Conservation (phyloP, 2,113 vertebrate genomes). For the Tiliqua scincoides region DNA sequence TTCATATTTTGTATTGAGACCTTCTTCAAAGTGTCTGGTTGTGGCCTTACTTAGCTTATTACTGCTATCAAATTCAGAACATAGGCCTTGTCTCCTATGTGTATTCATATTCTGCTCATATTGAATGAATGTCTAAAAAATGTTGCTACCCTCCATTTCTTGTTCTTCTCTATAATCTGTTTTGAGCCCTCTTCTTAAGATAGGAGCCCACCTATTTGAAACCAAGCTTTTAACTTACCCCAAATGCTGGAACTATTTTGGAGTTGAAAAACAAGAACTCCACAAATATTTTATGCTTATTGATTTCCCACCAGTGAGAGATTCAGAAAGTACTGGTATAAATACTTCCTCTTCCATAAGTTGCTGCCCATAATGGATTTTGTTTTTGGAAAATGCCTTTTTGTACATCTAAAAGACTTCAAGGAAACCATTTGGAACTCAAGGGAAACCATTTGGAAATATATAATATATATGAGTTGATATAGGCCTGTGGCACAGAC, state of each 20-base stretch:
- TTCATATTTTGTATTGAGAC: not conserved
- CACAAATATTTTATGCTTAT: not conserved
- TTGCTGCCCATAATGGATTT: not conserved
- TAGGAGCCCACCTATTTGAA: not conserved
- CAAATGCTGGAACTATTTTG: not conserved
- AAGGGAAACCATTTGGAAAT: not conserved
- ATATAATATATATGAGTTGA: not conserved
- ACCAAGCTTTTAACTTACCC: not conserved
- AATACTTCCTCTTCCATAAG: not conserved
- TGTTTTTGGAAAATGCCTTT: not conserved
- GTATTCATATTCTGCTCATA: not conserved
- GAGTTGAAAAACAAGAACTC: not conserved
- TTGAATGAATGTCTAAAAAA: too few species aligned
- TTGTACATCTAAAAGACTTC: not conserved
- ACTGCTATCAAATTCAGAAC: not conserved
- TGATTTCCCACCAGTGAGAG: not conserved
- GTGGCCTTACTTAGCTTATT: not conserved
- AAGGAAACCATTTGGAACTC: not conserved
- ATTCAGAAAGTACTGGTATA: not conserved
- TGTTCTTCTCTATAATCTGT: not conserved
- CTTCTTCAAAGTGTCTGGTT: not conserved
- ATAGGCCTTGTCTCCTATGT: not conserved
- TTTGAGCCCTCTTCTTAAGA: not conserved
- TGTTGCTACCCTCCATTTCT: not conserved
- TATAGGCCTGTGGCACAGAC: not conserved